phyloP scores from a whole-genome alignment of 1,140 invertebrate genomes.

The Drosophila watanabei region DNA sequence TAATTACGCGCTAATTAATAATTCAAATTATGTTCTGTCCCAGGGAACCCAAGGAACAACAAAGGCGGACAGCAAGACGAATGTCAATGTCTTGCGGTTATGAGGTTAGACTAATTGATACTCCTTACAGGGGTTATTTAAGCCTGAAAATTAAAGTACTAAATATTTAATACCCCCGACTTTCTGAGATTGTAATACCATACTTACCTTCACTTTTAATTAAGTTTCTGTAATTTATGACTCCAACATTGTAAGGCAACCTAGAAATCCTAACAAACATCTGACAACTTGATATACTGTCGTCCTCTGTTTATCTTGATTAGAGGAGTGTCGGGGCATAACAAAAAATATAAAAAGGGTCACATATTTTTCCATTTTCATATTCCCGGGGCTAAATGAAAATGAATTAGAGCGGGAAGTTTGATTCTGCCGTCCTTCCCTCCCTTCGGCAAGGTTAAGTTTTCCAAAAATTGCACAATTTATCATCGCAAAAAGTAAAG shows the following conservation, averaged over 20 bases:
- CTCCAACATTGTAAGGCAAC: not conserved
- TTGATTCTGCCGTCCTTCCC: conserved; percentile 47
- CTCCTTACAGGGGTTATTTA: conserved; percentile 5
- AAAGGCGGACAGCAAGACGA: conserved; percentile 37
- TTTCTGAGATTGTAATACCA: too few species aligned
- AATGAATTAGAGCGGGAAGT: conserved; percentile 59
- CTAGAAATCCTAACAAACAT: not conserved
- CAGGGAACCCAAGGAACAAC: conserved; percentile 35
- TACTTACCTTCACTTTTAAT: conserved; percentile 2
- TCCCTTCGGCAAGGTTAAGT: conserved; percentile 21
- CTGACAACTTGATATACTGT: conserved; percentile 2
- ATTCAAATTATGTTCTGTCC: conserved; percentile 78
- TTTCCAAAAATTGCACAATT: conserved; percentile 70
- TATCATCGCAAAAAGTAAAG: conserved; percentile 66
- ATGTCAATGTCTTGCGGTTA: conserved; percentile 7
- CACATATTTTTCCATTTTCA: conserved; percentile 51
- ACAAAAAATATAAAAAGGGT: conserved; percentile 30
- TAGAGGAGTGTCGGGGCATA: conserved; percentile 7
- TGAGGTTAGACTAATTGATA: conserved; percentile 23
- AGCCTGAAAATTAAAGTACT: too few species aligned
- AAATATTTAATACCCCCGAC: not conserved
- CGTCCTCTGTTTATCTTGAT: conserved; percentile 61
- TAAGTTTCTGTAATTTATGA: not conserved
- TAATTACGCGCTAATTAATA: conserved; percentile 83
- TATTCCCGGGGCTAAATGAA: conserved; percentile 41